Base-by-base conservation (phyloP, 2,888 invertebrate species). In the Pilophorus perplexus region DNA sequence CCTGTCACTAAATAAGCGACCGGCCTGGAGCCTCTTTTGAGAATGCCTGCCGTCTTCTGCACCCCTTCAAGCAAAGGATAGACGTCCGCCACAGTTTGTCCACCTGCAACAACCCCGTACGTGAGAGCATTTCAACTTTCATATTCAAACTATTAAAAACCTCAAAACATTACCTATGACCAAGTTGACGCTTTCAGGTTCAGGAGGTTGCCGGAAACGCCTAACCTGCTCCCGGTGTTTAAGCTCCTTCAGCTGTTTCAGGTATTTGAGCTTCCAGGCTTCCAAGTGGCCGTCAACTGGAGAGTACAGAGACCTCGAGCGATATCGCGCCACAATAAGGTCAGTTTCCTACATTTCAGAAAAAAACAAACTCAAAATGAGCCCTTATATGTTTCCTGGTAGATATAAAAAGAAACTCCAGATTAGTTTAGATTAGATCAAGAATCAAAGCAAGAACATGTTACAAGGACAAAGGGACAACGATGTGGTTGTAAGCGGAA, bases 271-370 rank as follows among this genome's bases (percentile, higher is more conserved):
- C 54, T 72, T 71, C 10, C 62, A 65, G 33, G 48, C 54, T 54
- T 70, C 70, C 16, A 72, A 33, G 25, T 37, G 60, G 4, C 68
- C 66, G 28, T 72, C 71, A 3, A 70, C 66, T 1, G 72, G 72
- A 2, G 71, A 71, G 38, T 72, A 72, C 3, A 69, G 50, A 12
- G 68, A 62, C 38, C 69, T 69, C 3, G 71, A 69, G 5, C 70
- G 52, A 40, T 71, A 62, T 23, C 70, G 66, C 2, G 68, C 71
- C 1, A 69, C 57, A 1, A 66, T 59, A 4, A 67, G n/a, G 18
- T 72, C 72, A 3, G 68, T 44, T 33, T 72, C 72, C 72, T 72
- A n/a, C n/a, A n/a, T n/a, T n/a, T n/a, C n/a, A n/a, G 59, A 18
- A 69, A 68, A 40, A 57, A 6, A n/a, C n/a, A n/a, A n/a, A n/a